Percentiles rank a stretch among this genome's conserved stretches.
Evolutionary conservation across 2,113 vertebrate genomes (phyloP).

Genomic region (Struthidea cinerea): DNA sequence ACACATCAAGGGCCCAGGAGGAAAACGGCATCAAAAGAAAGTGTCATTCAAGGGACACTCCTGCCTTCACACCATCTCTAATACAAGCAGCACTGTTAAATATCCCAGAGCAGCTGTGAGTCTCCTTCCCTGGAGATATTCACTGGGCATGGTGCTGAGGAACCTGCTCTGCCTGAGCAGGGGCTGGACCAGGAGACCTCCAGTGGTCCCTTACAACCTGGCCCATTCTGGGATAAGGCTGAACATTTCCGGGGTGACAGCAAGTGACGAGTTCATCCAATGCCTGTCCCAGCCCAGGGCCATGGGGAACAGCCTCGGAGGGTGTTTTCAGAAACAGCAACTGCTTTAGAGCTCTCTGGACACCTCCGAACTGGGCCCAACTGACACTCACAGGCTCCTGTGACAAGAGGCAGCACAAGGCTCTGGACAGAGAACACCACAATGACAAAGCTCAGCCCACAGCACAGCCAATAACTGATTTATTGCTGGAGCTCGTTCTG

Average conservation of each 20-base stretch:
- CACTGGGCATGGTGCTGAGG: not conserved
- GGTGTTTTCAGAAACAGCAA: fast-evolving
- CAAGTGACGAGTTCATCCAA: fast-evolving
- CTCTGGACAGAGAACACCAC: fast-evolving
- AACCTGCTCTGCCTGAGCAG: not conserved
- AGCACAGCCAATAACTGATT: fast-evolving
- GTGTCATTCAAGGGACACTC: not conserved
- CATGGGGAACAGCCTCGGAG: fast-evolving
- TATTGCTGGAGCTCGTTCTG: fast-evolving
- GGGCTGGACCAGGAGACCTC: not conserved
- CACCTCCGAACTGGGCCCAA: fast-evolving
- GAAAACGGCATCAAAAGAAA: not conserved
- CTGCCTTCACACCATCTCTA: fast-evolving
- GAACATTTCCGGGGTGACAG: fast-evolving
- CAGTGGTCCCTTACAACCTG: not conserved
- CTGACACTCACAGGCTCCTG: fast-evolving
- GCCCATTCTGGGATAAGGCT: not conserved
- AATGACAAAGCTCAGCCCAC: fast-evolving
- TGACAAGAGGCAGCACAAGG: not conserved
- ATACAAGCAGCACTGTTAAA: fast-evolving
- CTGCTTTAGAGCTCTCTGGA: not conserved
- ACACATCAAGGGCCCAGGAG: not conserved
- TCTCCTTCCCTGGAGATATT: not conserved
- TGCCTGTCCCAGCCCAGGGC: fast-evolving
- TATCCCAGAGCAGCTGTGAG: not conserved